Base-by-base conservation (phyloP, 1,140 invertebrate species). In the Drosophila tropicalis region DNA sequence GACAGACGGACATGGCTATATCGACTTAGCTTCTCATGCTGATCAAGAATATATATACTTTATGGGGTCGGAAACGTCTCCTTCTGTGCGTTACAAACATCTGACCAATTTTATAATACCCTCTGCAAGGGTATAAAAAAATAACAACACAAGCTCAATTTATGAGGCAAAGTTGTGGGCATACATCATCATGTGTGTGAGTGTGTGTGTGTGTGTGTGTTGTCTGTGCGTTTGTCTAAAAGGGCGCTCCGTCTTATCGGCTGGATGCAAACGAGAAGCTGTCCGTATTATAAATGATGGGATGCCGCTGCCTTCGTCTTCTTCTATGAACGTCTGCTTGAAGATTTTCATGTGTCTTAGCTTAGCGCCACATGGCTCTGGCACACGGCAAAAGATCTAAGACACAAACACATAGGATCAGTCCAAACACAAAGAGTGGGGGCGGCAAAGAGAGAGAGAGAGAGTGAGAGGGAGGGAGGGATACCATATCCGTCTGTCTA, bases 341-440 rank as follows among this genome's bases (percentile, higher is more conserved):
- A 56, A 44, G 60, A 70, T 60, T 56, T 66, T 60, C 47, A 47
- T 62, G 72, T 65, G 57, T 74, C 67, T 74, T 74, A 61, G 60
- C 76, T 66, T 87, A 87, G 82, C 83, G 81, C 81, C 81, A 81
- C 81, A 85, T 81, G 79, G 79, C 79, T 74, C 75, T 78, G 79
- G 79, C 79, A 78, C 71, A 81, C 81, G 81, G 82, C 82, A 87
- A 86, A 87, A 87, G 79, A 76, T 87, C 76, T 76, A 72, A 82
- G 81, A 79, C 79, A 51, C 44, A 19, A 19, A 51, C 15, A 29
- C 29, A 29, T 29, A 29, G 29, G 29, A 29, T 29, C 29, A 29
- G 29, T 29, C 44, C 17, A 47, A 47, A 47, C 15, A 17, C 1
- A n/a, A 15, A 47, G 15, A 47, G 44, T 29, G 5, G 29, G 29